Evolutionary conservation across 2,797 vertebrate species (phyloP), one percentile per base, ranked within the genome.

Genomic region (Eleutherodactylus coqui): DNA sequence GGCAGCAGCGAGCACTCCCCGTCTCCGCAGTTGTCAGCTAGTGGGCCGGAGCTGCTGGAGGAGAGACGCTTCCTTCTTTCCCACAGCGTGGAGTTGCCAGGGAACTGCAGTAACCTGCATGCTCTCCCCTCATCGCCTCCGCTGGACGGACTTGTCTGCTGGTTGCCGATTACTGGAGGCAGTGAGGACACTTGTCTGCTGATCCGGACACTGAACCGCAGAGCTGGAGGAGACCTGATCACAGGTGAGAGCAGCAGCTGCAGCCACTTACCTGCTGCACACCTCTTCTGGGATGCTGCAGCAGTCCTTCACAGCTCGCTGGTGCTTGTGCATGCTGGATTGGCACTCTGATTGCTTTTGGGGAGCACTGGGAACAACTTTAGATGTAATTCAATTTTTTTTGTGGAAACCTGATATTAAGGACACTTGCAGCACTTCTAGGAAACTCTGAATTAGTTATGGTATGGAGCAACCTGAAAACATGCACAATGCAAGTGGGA

Each of bases 11-110:
- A 64, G 81, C 29, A 36, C 85, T 13, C 19, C 51, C 7, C 3
- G 16, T 58, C 34, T 21, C 69, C 11, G 4, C 34, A 51, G 17
- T n/a, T 87, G 86, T 75, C 86, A 83, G 81, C 55, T 55, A 5
- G 32, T 70, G 82, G 82, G 76, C 75, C 76, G 43, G 76, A 34
- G 76, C 76, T 87, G 75, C 38, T n/a, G n/a, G 41, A 24, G 84
- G 85, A 86, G 62, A 79, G 49, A 67, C 72, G 36, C 78, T 67
- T 79, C 70, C 82, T 38, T 36, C 77, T 79, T 87, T 47, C 86
- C 64, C 86, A 80, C 67, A 84, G 86, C 86, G 77, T 87, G 82
- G 76, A 87, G 86, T 84, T 87, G 86, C 86, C 86, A 87, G 62
- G 86, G 82, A 87, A 87, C 86, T 87, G 75, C 36, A 83, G 80